phyloP scores from a whole-genome alignment of 2,888 invertebrate genomes.

The Sinhomidia bicolor region DNA sequence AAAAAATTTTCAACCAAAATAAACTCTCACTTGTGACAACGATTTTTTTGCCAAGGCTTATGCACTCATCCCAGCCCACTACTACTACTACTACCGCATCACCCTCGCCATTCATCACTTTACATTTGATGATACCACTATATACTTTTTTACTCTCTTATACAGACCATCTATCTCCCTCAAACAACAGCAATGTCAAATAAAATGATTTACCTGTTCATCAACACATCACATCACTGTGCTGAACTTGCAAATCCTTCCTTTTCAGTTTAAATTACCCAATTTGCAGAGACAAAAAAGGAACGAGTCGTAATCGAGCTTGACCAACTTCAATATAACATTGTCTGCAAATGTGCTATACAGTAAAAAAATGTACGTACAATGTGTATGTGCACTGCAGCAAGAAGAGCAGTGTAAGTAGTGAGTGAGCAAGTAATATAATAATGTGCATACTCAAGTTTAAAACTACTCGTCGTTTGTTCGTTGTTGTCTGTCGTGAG shows the following conservation, averaged over 20 bases:
- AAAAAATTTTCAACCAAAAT: no score
- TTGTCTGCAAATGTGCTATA: not conserved
- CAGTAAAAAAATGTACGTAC: no score
- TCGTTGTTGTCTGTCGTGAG: not conserved
- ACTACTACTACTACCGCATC: not conserved
- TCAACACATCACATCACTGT: conserved; percentile 66
- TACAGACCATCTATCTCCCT: not conserved
- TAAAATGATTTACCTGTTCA: conserved; percentile 74
- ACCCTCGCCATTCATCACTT: conserved; percentile 29
- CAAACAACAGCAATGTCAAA: conserved; percentile 57
- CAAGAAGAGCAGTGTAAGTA: no score
- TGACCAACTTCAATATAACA: conserved; percentile 67
- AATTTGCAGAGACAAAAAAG: conserved; percentile 74
- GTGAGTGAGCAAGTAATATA: no score
- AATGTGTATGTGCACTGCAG: no score
- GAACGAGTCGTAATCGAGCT: conserved; percentile 64
- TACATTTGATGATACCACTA: no score
- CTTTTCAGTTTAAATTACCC: conserved; percentile 74
- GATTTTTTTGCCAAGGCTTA: no score
- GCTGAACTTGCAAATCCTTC: conserved; percentile 73
- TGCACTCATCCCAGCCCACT: no score
- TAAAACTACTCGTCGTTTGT: not conserved
- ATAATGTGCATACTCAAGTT: not conserved
- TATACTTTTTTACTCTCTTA: not conserved
- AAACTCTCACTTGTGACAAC: no score